A percentile compares a stretch with the other conserved stretches of the same genome.
These are phyloP conservation scores for Silurus lanzhouensis DNA, from an alignment of 2,797 vertebrate species.

Conservation along the genomic window DNA sequence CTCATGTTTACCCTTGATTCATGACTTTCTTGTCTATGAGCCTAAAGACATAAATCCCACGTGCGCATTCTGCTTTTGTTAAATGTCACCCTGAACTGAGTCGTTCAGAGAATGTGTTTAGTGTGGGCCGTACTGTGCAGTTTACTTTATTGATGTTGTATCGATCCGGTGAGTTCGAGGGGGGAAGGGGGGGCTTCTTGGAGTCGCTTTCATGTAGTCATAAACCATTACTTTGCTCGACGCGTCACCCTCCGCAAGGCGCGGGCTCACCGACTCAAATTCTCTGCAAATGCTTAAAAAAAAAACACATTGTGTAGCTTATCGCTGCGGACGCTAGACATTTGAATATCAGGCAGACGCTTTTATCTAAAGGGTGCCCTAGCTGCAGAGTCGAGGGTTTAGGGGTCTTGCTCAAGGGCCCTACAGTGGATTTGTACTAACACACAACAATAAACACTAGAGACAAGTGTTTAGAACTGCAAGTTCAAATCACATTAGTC, in stretches of 20 bases:
- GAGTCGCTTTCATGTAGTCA: conserved; percentile 15
- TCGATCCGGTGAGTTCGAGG: not conserved
- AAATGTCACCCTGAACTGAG: conserved; percentile 26
- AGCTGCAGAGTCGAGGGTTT: not conserved
- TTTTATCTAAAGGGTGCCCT: not conserved
- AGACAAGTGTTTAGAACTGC: not conserved
- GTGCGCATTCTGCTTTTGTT: not conserved
- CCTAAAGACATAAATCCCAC: not conserved
- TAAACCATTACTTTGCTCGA: not conserved
- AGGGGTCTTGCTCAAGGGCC: not conserved
- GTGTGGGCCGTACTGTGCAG: not conserved
- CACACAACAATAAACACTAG: not conserved
- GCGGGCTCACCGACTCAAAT: not conserved
- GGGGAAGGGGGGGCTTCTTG: not conserved
- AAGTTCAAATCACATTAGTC: not conserved
- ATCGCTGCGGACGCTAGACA: not conserved
- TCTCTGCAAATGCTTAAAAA: not conserved
- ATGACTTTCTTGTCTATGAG: conserved; percentile 3
- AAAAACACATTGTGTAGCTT: not conserved
- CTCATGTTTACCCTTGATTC: conserved; percentile 1
- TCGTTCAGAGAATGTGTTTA: not conserved
- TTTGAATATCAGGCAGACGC: not conserved
- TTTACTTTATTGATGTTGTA: conserved; percentile 10
- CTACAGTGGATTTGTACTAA: conserved; percentile 1
- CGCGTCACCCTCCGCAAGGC: not conserved